Evolutionary conservation across 2,888 invertebrate genomes (phyloP).

Genomic region (Cyclophora albipunctata): DNA sequence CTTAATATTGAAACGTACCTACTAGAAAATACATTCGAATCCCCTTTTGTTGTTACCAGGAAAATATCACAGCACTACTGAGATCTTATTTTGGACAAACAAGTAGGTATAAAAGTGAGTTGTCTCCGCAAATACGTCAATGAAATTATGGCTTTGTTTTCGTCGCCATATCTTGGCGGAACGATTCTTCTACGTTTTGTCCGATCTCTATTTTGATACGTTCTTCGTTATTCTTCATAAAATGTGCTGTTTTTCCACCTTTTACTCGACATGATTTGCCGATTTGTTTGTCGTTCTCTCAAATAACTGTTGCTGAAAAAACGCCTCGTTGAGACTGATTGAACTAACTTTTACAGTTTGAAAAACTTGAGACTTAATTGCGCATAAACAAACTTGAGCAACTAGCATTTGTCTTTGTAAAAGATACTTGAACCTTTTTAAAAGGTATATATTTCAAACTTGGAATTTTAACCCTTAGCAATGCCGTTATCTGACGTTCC

Average conservation of each 20-base stretch:
- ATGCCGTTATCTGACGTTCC: not conserved
- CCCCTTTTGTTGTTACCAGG: no score
- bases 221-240: no score
- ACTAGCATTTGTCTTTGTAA: slow-evolving; percentile 7
- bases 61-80: slow-evolving; percentile 18
- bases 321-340: no score
- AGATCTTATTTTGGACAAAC: slow-evolving; percentile 30
- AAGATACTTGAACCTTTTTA: slow-evolving; percentile 4
- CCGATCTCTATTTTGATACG: not conserved
- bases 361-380: not conserved
- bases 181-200: slow-evolving; percentile 14
- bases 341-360: no score
- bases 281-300: no score
- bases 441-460: slow-evolving; percentile 4
- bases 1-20: no score
- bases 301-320: no score
- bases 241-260: no score
- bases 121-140: slow-evolving; percentile 7
- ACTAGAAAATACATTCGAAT: no score
- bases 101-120: slow-evolving; percentile 7
- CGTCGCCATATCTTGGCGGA: slow-evolving; percentile 16
- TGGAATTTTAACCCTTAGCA: not conserved
- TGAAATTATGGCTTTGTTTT: slow-evolving; percentile 54
- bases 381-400: slow-evolving; percentile 5
- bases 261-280: no score